phyloP scores from a whole-genome alignment of 2,888 invertebrate species.

The Schizaphis graminum region DNA sequence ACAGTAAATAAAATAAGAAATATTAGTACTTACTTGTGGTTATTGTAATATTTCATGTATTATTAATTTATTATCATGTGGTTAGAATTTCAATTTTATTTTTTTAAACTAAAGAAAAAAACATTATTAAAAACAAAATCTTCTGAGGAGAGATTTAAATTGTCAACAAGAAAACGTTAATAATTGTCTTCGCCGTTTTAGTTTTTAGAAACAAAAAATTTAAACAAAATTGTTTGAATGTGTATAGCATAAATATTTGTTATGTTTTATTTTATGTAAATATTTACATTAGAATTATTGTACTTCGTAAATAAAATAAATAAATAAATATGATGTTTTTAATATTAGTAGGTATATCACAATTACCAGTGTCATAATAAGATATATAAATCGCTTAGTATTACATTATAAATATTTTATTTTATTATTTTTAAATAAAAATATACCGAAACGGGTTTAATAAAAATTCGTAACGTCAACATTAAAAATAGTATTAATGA shows the following conservation, averaged over 20 bases:
- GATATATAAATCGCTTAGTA: not conserved
- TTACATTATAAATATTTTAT: slow-evolving; percentile 25
- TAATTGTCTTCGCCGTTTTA: not conserved
- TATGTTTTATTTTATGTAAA: too few species aligned
- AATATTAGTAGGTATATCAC: not conserved
- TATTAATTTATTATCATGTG: not conserved
- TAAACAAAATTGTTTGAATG: not conserved
- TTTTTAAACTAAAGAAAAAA: not conserved
- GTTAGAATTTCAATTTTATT: not conserved
- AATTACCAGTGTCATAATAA: not conserved
- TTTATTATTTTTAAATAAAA: not conserved
- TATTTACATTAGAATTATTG: not conserved
- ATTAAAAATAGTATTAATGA: not conserved
- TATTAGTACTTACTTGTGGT: not conserved
- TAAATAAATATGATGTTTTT: not conserved
- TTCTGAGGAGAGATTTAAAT: not conserved
- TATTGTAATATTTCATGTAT: not conserved
- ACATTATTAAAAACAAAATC: not conserved
- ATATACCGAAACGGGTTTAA: not conserved
- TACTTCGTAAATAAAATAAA: not conserved
- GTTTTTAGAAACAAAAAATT: not conserved
- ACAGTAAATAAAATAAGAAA: not conserved
- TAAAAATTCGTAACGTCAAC: not conserved
- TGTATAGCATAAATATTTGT: too few species aligned
- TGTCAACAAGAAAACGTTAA: not conserved